Conservation (phyloP, 2,888 invertebrate species). For the Polydrusus cervinus region DNA sequence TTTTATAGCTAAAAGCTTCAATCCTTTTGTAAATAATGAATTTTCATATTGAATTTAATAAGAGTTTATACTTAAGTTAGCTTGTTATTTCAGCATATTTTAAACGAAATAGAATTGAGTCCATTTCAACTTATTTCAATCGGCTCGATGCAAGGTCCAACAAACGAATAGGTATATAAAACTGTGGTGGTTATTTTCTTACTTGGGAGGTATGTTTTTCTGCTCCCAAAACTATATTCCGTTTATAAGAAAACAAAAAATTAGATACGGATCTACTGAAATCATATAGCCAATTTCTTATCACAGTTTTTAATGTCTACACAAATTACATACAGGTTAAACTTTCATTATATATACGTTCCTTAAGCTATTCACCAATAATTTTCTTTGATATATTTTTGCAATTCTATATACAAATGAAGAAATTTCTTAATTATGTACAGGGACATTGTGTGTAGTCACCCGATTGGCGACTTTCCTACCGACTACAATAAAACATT, state of each 20-base stretch:
- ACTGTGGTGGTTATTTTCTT: constrained; percentile 7
- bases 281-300: too few relatives aligned
- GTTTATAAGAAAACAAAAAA: background rate
- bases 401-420: too few relatives aligned
- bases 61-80: constrained; percentile 54
- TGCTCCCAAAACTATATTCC: background rate
- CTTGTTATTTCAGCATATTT: constrained; percentile 49
- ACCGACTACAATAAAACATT: too few relatives aligned
- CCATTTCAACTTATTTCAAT: constrained; percentile 31
- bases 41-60: constrained; percentile 53
- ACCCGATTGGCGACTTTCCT: too few relatives aligned
- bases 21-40: constrained; percentile 53
- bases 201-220: constrained; percentile 22
- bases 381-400: too few relatives aligned
- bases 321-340: too few relatives aligned
- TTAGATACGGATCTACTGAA: too few relatives aligned
- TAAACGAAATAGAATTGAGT: constrained; percentile 33
- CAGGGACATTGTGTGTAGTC: too few relatives aligned
- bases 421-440: too few relatives aligned
- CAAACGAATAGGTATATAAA: background rate
- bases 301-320: too few relatives aligned
- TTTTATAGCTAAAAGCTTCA: constrained; percentile 61
- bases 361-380: too few relatives aligned
- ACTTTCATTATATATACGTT: too few relatives aligned
- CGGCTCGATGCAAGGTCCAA: constrained; percentile 24